Base-by-base conservation (phyloP, 1,140 invertebrate genomes). In the Bombus polaris region DNA sequence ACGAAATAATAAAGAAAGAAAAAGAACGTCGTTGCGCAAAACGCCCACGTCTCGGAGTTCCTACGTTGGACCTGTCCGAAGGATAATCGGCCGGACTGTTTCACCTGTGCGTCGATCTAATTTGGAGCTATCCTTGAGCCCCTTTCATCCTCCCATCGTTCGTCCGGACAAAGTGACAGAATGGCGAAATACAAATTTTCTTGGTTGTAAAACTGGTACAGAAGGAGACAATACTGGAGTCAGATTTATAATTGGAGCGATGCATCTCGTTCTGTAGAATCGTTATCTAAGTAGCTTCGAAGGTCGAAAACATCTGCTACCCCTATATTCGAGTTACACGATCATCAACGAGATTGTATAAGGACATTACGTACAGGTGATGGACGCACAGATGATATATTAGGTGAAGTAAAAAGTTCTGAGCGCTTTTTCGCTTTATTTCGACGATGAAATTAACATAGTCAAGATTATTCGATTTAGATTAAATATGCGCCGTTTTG, bases 351-450 rank as follows among this genome's bases (percentile, higher is more conserved):
- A 68, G 73, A 84, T 89, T 81, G 76, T 25, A 32, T 15, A 42
- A 70, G n/a, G 44, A 57, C 66, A 65, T 74, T 44, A 32, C 42
- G 18, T 73, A 84, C 89, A 89, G 85, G 88, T 89, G 85, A 89
- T 62, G 65, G 35, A n/a, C 80, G 47, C 72, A 59, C 73, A 73
- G 70, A 66, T 81, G 80, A 89, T 73, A 81, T 44, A 53, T n/a
- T n/a, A n/a, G n/a, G n/a, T n/a, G n/a, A n/a, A n/a, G n/a, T n/a
- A n/a, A n/a, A n/a, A n/a, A n/a, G n/a, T n/a, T n/a, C n/a, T n/a
- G n/a, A n/a, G n/a, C n/a, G n/a, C n/a, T n/a, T n/a, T n/a, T n/a
- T n/a, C n/a, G n/a, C n/a, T n/a, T n/a, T n/a, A n/a, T n/a, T n/a
- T n/a, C n/a, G n/a, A n/a, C n/a, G n/a, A n/a, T n/a, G n/a, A n/a